Base-by-base conservation (phyloP, 1,140 invertebrate genomes). In the Capitella teleta region DNA sequence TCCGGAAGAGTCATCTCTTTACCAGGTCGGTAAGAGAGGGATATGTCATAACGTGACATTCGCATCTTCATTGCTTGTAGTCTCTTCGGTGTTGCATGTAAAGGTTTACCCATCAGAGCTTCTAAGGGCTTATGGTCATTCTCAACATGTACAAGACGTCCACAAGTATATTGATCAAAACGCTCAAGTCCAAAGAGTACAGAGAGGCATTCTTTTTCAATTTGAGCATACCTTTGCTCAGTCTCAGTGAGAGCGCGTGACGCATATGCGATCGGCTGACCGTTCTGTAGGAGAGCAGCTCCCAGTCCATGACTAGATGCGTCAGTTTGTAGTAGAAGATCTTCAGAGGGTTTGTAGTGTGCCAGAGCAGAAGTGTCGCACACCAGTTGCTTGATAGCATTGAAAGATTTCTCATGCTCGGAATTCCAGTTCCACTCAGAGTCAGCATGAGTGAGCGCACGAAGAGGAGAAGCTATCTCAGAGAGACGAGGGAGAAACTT, bases 161-260 rank as follows among this genome's bases (percentile, higher is more conserved):
- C 69, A 59, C 68, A 69, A 10, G 67, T 55, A 50, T 62, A 70
- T 23, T 63, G 36, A 47, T 68, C 64, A 59, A 73, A 75, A 26
- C 61, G 49, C 44, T 69, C 62, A 4, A 64, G 57, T 6, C 61
- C 63, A 52, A 72, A 77, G 3, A 77, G 59, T 32, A 76, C 70
- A 3, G 73, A 68, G 2, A 75, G 57, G 3, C 70, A 60, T 57
- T 78, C 73, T 50, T 68, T 66, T 45, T 77, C 72, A 1, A 75
- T 67, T 55, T 76, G 68, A 10, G 62, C 65, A 51, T 75, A 75
- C 30, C 74, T 73, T 26, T 57, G 14, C 57, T 78, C 68, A 34
- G 62, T 57, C 5, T 43, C 4, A 5, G 66, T 70, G 8, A 76
- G 52, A 6, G 66, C 60, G 26, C 68, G 49, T 3, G 70, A 76